Percentiles rank a stretch among this genome's conserved stretches.
Conservation (phyloP, 1,140 invertebrate species). For the Sogatella furcifera region DNA sequence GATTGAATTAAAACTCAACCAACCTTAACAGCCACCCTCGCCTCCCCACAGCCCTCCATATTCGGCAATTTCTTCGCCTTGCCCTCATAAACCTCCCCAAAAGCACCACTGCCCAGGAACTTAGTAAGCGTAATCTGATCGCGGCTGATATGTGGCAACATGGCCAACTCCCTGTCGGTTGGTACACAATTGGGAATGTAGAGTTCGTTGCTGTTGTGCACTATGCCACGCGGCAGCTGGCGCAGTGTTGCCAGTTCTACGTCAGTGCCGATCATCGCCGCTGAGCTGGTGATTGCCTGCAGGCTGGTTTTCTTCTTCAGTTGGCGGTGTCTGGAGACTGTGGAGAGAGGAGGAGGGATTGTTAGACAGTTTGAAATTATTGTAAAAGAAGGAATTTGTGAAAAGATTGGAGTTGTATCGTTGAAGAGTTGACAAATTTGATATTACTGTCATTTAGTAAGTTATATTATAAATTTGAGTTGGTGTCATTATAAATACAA, state of each 20-base stretch:
- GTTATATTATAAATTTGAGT: no score
- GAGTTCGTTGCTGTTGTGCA: slow-evolving; percentile 70
- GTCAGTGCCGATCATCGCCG: slow-evolving; percentile 43
- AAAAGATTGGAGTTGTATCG: no score
- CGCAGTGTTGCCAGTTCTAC: slow-evolving; percentile 79
- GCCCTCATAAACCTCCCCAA: slow-evolving; percentile 93
- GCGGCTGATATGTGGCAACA: slow-evolving; percentile 68
- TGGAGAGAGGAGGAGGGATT: not conserved
- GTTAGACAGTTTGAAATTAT: no score
- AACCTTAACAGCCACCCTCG: slow-evolving; percentile 78
- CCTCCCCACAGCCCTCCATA: slow-evolving; percentile 40
- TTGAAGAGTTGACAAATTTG: no score
- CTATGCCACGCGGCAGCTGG: slow-evolving; percentile 59
- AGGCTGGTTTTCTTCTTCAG: slow-evolving; percentile 45
- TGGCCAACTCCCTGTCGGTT: slow-evolving; percentile 48
- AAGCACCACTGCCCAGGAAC: slow-evolving; percentile 90
- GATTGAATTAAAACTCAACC: not conserved
- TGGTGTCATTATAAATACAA: no score
- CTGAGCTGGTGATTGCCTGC: slow-evolving; percentile 29
- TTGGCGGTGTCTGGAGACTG: slow-evolving; percentile 30
- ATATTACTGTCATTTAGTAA: no score
- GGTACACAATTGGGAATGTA: slow-evolving; percentile 42
- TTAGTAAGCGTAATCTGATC: slow-evolving; percentile 69
- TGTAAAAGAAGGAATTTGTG: no score
- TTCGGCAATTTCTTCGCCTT: slow-evolving; percentile 51